These are phyloP conservation scores for Botia almorhae DNA, from an alignment of 2,797 vertebrate genomes.

Conservation along the genomic window DNA sequence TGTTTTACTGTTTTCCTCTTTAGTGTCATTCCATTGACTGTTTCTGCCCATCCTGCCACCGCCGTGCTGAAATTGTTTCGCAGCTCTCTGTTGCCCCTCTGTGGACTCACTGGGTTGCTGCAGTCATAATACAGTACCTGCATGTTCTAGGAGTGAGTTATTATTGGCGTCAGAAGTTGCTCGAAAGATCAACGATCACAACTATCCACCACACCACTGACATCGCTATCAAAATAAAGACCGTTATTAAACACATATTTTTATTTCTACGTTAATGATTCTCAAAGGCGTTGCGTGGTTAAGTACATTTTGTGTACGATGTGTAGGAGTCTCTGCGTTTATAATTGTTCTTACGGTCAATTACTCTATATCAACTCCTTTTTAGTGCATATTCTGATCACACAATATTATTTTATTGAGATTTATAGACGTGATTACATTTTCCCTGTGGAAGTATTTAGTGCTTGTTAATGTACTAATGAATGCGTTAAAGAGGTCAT, in stretches of 20 bases:
- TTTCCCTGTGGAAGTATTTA: too few relatives aligned
- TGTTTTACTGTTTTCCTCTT: neutral
- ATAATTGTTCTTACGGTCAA: neutral
- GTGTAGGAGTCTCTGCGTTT: too few relatives aligned
- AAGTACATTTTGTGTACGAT: neutral
- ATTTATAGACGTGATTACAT: neutral
- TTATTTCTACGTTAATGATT: neutral
- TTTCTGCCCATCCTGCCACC: neutral
- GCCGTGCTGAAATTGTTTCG: neutral
- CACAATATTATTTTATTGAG: neutral
- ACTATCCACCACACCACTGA: neutral
- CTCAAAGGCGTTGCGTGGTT: neutral
- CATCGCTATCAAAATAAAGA: neutral
- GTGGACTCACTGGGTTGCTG: slow-evolving; percentile 19
- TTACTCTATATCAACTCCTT: neutral
- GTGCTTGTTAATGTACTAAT: neutral
- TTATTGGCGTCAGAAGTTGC: neutral
- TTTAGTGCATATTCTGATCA: too few relatives aligned
- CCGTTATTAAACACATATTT: neutral
- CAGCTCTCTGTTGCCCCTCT: slow-evolving; percentile 47
- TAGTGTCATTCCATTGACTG: neutral
- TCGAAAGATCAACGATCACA: neutral
- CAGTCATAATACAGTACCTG: neutral
- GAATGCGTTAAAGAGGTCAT: neutral
- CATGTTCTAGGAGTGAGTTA: neutral